Conservation (phyloP, 1,140 invertebrate genomes). For the Meteorus sp. region DNA sequence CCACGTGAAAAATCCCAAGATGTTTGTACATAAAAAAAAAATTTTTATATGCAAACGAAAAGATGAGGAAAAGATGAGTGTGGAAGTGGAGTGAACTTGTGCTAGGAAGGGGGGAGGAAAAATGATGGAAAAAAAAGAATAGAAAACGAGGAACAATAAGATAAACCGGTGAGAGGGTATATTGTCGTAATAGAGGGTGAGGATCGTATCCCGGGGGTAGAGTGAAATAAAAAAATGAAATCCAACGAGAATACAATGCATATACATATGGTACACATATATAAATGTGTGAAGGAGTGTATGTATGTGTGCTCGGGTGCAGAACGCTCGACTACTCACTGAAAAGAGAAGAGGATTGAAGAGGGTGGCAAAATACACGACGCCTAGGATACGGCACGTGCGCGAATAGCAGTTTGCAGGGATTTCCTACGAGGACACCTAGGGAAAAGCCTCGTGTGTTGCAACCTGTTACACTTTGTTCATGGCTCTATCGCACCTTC, state of each 20-base stretch:
- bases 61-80: not conserved
- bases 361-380: slow-evolving; percentile 5
- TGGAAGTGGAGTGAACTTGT: not conserved
- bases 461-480: slow-evolving; percentile 28
- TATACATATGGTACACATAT: too few relatives aligned
- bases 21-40: too few relatives aligned
- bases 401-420: slow-evolving; percentile 23
- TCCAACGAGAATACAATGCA: not conserved
- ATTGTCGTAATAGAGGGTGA: slow-evolving; percentile 17
- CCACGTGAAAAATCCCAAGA: slow-evolving; percentile 13
- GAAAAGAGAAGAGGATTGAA: not conserved
- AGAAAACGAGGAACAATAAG: slow-evolving; percentile 12
- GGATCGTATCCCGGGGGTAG: not conserved
- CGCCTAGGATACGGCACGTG: slow-evolving; percentile 28
- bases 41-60: slow-evolving; percentile 8
- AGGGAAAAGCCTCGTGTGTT: slow-evolving; percentile 10
- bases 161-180: slow-evolving; percentile 12
- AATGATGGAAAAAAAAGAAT: not conserved
- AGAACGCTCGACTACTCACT: not conserved
- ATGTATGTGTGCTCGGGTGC: slow-evolving; percentile 6
- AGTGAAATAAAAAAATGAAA: slow-evolving; percentile 14
- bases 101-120: not conserved
- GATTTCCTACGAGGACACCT: slow-evolving; percentile 22
- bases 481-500: slow-evolving; percentile 5
- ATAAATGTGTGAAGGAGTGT: too few relatives aligned